These are phyloP conservation scores for Ariolimax columbianus DNA, from an alignment of 2,888 invertebrate species.

Conservation along the genomic window DNA sequence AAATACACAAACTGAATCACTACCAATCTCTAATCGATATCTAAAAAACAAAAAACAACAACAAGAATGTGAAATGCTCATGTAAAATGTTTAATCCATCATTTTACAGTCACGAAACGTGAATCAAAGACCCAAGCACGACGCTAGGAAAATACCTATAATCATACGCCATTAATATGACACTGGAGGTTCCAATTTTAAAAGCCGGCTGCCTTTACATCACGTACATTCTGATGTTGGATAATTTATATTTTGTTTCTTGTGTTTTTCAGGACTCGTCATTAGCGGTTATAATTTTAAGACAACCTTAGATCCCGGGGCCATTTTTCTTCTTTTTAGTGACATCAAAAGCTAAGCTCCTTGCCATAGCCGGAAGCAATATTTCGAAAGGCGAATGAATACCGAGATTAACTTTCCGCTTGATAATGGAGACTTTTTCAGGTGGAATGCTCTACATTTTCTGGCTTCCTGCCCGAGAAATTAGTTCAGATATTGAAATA, in stretches of 20 bases:
- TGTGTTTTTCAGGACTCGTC: neutral
- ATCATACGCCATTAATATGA: neutral
- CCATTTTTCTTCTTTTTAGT: neutral
- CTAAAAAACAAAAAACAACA: no score
- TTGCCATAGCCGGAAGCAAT: constrained; percentile 12
- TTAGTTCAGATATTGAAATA: neutral
- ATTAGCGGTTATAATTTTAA: constrained; percentile 25
- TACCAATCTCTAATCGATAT: no score
- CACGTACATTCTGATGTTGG: neutral
- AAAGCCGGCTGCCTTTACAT: neutral
- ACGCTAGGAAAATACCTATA: neutral
- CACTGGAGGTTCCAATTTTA: no score
- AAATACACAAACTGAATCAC: no score
- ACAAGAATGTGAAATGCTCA: no score
- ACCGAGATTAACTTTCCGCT: constrained; percentile 10
- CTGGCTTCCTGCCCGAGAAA: neutral
- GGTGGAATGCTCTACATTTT: neutral
- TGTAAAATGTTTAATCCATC: no score
- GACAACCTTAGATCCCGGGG: neutral
- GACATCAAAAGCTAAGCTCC: constrained; percentile 27
- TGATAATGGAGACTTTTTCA: constrained; percentile 9
- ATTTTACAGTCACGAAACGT: neutral
- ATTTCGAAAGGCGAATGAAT: constrained; percentile 11
- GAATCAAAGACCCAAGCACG: constrained; percentile 5
- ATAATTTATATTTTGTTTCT: constrained; percentile 19